Percentiles rank a stretch among this genome's conserved stretches.
Evolutionary conservation across 2,888 invertebrate genomes (phyloP).

Genomic region (Drosophila rubida): DNA sequence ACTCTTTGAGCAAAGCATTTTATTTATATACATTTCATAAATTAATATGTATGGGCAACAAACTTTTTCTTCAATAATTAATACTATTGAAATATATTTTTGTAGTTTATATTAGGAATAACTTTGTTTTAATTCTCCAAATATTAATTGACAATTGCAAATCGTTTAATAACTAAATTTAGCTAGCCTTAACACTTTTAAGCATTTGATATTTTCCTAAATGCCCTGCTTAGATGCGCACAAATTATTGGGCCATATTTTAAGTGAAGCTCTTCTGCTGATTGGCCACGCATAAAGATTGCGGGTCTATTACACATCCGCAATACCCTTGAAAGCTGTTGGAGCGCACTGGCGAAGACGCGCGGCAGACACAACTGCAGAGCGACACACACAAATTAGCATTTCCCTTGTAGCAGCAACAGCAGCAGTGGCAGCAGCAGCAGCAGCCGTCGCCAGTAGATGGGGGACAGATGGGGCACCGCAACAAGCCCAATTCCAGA

Average conservation of each 20-base stretch:
- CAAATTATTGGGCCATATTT: slow-evolving; percentile 2
- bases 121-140: no score
- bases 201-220: neutral
- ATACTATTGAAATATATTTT: no score
- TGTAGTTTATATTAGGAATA: no score
- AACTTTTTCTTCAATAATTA: no score
- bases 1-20: slow-evolving; percentile 11
- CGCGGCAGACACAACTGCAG: slow-evolving; percentile 54
- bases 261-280: neutral
- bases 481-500: slow-evolving; percentile 69
- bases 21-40: neutral
- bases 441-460: slow-evolving; percentile 17
- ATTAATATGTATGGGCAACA: no score
- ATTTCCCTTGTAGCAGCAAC: slow-evolving; percentile 74
- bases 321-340: slow-evolving; percentile 30
- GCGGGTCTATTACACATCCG: slow-evolving; percentile 20
- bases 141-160: no score
- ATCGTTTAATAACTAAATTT: no score
- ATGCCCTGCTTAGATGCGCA: neutral
- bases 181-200: no score
- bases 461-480: slow-evolving; percentile 20
- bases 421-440: slow-evolving; percentile 33
- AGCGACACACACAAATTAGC: slow-evolving; percentile 80
- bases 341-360: slow-evolving; percentile 8
- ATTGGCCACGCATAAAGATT: slow-evolving; percentile 9